These are phyloP conservation scores for Choloepus didactylus DNA, from an alignment of 2,797 vertebrate species.

Conservation along the genomic window DNA sequence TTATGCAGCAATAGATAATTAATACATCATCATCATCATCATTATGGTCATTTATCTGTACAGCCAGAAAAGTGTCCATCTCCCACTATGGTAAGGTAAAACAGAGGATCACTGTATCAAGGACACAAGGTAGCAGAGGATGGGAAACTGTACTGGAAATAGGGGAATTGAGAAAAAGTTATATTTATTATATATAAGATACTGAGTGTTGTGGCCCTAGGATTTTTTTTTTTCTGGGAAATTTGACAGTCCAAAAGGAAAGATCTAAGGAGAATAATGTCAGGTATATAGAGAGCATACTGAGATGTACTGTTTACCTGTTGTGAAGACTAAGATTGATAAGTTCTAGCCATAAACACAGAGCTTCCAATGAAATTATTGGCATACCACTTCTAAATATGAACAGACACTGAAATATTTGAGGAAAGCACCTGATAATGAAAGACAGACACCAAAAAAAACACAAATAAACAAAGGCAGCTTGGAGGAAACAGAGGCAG, in stretches of 20 bases:
- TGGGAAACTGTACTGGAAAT: neutral
- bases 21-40: neutral
- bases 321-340: neutral
- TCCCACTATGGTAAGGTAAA: neutral
- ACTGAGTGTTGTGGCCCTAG: neutral
- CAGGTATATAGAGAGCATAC: neutral
- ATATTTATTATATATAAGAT: neutral
- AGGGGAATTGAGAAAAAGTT: neutral
- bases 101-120: neutral
- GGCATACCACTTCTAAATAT: slow-evolving; percentile 22
- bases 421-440: neutral
- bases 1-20: neutral
- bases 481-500: neutral
- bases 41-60: neutral
- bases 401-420: neutral
- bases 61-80: neutral
- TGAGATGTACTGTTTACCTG: neutral
- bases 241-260: neutral
- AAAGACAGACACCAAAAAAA: slow-evolving; percentile 32
- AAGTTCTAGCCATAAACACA: neutral
- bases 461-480: neutral
- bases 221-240: neutral
- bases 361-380: neutral
- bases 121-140: neutral
- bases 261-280: neutral